Conservation (phyloP, 1,140 invertebrate species). For the Melipona quadrifasciata region DNA sequence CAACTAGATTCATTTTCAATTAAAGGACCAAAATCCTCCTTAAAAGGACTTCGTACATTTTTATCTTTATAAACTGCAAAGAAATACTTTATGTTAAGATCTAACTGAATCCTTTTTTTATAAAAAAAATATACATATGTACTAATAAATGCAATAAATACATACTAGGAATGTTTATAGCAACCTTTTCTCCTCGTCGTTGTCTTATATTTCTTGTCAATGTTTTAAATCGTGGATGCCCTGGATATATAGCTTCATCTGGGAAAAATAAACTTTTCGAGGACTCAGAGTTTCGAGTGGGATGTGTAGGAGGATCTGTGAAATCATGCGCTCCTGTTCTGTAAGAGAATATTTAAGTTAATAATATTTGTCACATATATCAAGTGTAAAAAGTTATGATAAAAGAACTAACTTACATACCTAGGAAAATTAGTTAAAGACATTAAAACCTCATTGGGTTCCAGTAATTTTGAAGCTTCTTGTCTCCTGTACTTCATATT, state of each 20-base stretch:
- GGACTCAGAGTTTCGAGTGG: slow-evolving; percentile 88
- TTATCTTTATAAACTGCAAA: slow-evolving; percentile 93
- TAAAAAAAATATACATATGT: background rate
- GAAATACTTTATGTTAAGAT: slow-evolving; percentile 47
- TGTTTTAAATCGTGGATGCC: slow-evolving; percentile 98
- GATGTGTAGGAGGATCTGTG: slow-evolving; percentile 89
- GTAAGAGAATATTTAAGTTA: slow-evolving; percentile 34
- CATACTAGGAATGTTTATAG: slow-evolving; percentile 97
- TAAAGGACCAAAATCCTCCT: slow-evolving; percentile 86
- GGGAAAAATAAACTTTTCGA: slow-evolving; percentile 97
- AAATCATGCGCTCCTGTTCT: slow-evolving; percentile 95
- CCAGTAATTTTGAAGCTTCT: slow-evolving; percentile 91
- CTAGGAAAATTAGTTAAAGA: slow-evolving; percentile 96
- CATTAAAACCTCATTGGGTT: slow-evolving; percentile 92
- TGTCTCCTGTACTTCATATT: slow-evolving; percentile 96
- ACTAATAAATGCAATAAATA: slow-evolving; percentile 22
- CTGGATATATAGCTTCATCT: slow-evolving; percentile 95
- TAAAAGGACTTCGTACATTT: slow-evolving; percentile 88
- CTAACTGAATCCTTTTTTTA: background rate
- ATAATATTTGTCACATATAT: slow-evolving; percentile 1
- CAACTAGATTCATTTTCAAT: slow-evolving; percentile 88
- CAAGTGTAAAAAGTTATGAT: background rate
- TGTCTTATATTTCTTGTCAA: slow-evolving; percentile 96
- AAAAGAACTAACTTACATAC: slow-evolving; percentile 79
- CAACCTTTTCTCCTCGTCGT: slow-evolving; percentile 96